These are phyloP conservation scores for Bombus polaris DNA, from an alignment of 1,140 invertebrate genomes.

Conservation along the genomic window DNA sequence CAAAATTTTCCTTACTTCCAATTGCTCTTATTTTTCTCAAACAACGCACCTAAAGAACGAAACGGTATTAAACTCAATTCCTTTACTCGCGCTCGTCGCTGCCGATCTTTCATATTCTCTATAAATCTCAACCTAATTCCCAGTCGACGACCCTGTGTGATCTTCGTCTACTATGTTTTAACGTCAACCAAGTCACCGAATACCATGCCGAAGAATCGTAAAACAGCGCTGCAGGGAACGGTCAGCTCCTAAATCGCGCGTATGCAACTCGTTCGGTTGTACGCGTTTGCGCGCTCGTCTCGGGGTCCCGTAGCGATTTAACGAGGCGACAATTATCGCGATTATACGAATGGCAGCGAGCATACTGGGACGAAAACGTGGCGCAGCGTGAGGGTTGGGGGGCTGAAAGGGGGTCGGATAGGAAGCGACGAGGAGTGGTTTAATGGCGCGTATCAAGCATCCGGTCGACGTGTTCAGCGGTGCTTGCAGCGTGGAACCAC, in stretches of 20 bases:
- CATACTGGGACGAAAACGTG: conserved; percentile 14
- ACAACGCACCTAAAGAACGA: accelerated
- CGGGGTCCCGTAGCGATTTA: conserved; percentile 52
- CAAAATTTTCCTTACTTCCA: neutral
- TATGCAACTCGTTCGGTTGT: neutral
- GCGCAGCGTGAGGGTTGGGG: conserved; percentile 1
- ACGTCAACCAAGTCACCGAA: too few relatives aligned
- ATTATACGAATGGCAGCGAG: conserved; percentile 66
- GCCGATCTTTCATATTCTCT: neutral
- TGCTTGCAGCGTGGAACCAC: conserved; percentile 60
- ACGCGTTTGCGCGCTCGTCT: neutral
- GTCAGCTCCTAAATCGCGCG: conserved; percentile 2
- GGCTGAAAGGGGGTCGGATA: conserved; percentile 45
- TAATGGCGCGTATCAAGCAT: conserved; percentile 81
- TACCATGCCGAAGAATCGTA: neutral
- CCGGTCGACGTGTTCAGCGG: conserved; percentile 72
- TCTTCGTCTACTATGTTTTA: too few relatives aligned
- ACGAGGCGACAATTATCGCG: conserved; percentile 75
- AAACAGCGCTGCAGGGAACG: neutral
- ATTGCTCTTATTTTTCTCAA: neutral
- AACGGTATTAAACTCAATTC: too few relatives aligned
- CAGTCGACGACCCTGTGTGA: neutral
- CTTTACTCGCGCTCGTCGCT: neutral
- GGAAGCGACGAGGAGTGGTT: conserved; percentile 67
- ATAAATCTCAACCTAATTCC: neutral